These are phyloP conservation scores for Hypomecis punctinalis DNA, from an alignment of 2,888 invertebrate genomes.

Conservation along the genomic window DNA sequence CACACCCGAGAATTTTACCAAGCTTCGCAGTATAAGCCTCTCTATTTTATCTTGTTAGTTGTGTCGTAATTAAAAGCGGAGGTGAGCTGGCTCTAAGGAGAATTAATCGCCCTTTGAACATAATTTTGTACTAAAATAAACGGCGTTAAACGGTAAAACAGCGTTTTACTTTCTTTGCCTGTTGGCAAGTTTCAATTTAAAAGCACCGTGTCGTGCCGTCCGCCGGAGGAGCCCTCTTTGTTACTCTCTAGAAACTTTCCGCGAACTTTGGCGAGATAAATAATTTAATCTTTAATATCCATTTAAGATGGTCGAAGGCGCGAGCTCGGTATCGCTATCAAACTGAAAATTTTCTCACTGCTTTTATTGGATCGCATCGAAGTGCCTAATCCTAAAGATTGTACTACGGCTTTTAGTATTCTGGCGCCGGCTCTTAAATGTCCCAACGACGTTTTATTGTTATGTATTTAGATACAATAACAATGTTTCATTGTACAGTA, in stretches of 20 bases:
- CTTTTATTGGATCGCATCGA: constrained; percentile 49
- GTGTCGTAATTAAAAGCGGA: constrained; percentile 40
- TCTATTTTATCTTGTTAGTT: constrained; percentile 38
- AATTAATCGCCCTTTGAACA: constrained; percentile 59
- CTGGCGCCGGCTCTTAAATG: constrained; percentile 44
- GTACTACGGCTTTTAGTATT: constrained; percentile 27
- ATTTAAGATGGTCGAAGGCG: constrained; percentile 64
- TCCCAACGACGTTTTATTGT: constrained; percentile 48
- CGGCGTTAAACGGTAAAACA: constrained; percentile 54
- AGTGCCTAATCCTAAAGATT: constrained; percentile 30
- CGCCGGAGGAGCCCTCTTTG: constrained; percentile 63
- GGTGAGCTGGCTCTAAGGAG: constrained; percentile 51
- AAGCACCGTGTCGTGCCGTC: constrained; percentile 54
- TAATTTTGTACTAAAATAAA: constrained; percentile 63
- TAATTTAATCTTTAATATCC: constrained; percentile 78
- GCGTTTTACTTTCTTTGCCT: constrained; percentile 62
- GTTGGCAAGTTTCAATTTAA: constrained; percentile 64
- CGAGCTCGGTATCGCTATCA: constrained; percentile 58
- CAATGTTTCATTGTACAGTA: constrained; percentile 46
- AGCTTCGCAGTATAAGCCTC: constrained; percentile 15
- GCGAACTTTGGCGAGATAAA: constrained; percentile 71
- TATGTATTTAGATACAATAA: constrained; percentile 48
- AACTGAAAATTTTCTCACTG: constrained; percentile 60
- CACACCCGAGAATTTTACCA: neutral
- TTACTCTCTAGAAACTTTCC: constrained; percentile 66